Evolutionary conservation across 2,888 invertebrate species (phyloP), one percentile per base, ranked within the genome.

Genomic region (Lepidonotus clava): DNA sequence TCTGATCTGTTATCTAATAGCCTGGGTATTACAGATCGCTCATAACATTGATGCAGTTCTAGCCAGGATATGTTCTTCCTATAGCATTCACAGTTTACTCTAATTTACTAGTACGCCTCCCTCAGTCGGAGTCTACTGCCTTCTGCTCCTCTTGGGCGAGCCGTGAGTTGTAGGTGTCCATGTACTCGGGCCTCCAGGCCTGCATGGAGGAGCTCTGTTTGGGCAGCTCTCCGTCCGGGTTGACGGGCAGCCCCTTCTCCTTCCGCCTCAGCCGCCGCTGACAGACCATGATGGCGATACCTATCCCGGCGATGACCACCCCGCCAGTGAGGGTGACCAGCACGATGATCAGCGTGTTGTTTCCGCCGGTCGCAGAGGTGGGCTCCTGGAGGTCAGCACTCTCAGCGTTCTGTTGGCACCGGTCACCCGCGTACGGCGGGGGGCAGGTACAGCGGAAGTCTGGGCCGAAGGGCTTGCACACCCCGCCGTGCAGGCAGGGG

Each of bases 131-230:
- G 11, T 51, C 51, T 51, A 51, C 11, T 51, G 51, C 21, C 51
- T 51, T 51, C 21, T 51, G 14, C 51, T 51, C 51, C 21, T 11
- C 21, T 51, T 11, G 14, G 21, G 51, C 51, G 14, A 51, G 11
- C 36, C 8, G 36, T 61, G 61, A 6, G n/a, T n/a, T 61, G n/a
- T 61, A 61, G n/a, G 61, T 24, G 8, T 76, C 76, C 40, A n/a
- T 5, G 40, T 76, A 38, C 5, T 38, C 76, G 1, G 36, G 38
- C 18, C 38, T n/a, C 76, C 76, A 76, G 0, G 76, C 76, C 76
- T 6, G 36, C 76, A 76, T 38, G 38, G 38, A n/a, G 24, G 76
- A 40, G 40, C 38, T 76, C 40, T 76, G 76, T 18, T 76, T 76
- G 36, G 76, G 76, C 76, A 76, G 18, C n/a, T 76, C 76, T 1